Percentiles rank a stretch among this genome's conserved stretches.
phyloP scores from a whole-genome alignment of 1,140 invertebrate genomes.

The Trinorchestia longiramus region DNA sequence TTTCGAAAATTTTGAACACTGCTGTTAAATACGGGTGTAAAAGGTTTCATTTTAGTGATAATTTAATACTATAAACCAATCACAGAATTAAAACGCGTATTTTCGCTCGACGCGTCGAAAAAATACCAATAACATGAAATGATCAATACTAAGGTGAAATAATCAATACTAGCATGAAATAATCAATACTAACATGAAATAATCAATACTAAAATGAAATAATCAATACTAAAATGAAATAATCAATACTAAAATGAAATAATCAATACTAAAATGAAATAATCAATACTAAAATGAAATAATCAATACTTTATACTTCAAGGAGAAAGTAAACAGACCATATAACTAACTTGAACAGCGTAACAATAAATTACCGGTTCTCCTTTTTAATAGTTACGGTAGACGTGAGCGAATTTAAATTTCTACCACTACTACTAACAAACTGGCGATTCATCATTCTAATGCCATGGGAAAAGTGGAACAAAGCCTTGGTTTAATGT shows the following conservation, averaged over 20 bases:
- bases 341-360: not conserved
- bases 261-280: too few relatives aligned
- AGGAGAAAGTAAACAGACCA: not conserved
- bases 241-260: too few relatives aligned
- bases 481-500: not conserved
- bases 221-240: too few relatives aligned
- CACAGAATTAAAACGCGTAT: not conserved
- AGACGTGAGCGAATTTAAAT: not conserved
- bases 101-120: too few relatives aligned
- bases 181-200: too few relatives aligned
- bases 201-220: too few relatives aligned
- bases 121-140: too few relatives aligned
- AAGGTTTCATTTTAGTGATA: not conserved
- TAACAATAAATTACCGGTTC: not conserved
- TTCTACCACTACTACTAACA: not conserved
- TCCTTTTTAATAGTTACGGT: not conserved
- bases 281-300: too few relatives aligned
- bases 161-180: too few relatives aligned
- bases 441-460: not conserved
- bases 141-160: too few relatives aligned
- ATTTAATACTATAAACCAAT: not conserved
- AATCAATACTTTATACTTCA: too few relatives aligned
- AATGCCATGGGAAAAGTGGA: not conserved
- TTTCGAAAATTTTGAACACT: not conserved
- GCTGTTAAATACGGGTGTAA: not conserved